Evolutionary conservation across 2,888 invertebrate species (phyloP), one percentile per base, ranked within the genome.

Genomic region (Eremobia ochroleuca): DNA sequence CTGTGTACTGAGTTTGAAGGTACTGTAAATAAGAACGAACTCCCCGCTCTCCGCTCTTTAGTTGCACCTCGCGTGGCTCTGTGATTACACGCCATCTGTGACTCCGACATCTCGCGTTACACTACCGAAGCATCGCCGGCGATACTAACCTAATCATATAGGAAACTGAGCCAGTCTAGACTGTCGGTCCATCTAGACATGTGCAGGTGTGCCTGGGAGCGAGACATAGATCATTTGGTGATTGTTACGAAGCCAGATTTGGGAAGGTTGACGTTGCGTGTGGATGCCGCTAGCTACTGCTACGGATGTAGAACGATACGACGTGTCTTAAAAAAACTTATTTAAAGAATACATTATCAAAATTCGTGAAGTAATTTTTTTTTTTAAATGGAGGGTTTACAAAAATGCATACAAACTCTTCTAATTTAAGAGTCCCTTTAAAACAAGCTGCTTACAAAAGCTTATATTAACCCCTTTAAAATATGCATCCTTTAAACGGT

Each of bases 71-170:
- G 34, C 74, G 1, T n/a, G 31, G 1, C 13, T 43, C 43, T 13
- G 8, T 73, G 62, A 49, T 55, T 31, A 76, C 73, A 52, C 77
- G 43, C 43, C 13, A 55, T 21, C 62, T 46, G 40, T 76, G 73
- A 84, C 77, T 62, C 78, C 81, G 79, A 77, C 68, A 72, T 74
- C 77, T 62, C 73, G 21, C 68, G 79, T 73, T 65, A 71, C 61
- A 65, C 68, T 58, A 46, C 71, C 59, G 71, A 74, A 71, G 66
- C 72, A 79, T 88, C 83, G 77, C 68, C 78, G 88, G 79, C 88
- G 49, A 55, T 61, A 18, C n/a, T n/a, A 4, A n/a, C 18, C 73
- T 84, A 79, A 59, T 77, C 69, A 85, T 49, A 78, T 76, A 81
- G 79, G 76, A 76, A 75, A 70, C 83, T 71, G 9, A 13, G 49